Conservation (phyloP, 2,888 invertebrate species). For the Diogma glabrata region DNA sequence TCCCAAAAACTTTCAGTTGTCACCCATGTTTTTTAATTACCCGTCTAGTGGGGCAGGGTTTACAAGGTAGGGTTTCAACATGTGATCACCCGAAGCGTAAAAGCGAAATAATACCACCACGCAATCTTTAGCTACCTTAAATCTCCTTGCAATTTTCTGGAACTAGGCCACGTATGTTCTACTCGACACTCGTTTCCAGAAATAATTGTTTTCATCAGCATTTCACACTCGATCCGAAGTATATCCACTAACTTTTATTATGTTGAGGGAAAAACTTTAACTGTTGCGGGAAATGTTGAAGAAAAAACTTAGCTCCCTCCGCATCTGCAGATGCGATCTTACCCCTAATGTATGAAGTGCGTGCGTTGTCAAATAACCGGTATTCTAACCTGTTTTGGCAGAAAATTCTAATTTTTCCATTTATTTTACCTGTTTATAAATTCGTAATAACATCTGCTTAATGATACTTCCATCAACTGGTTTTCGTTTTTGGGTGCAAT, state of each 20-base stretch:
- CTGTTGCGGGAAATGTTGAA: background rate
- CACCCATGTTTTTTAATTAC: background rate
- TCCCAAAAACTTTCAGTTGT: background rate
- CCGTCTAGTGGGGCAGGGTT: background rate
- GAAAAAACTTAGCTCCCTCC: background rate
- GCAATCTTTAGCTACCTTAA: background rate
- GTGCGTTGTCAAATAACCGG: background rate
- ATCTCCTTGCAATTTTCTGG: background rate
- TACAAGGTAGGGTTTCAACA: background rate
- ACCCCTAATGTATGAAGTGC: no score
- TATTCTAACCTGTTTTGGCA: background rate
- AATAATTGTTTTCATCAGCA: background rate
- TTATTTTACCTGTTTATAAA: background rate
- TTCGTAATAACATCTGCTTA: background rate
- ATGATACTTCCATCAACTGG: background rate
- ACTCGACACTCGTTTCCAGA: background rate
- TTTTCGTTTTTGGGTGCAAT: background rate
- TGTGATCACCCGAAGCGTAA: constrained; percentile 2
- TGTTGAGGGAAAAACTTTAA: background rate
- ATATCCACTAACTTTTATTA: background rate
- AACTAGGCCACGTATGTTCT: background rate
- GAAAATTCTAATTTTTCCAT: background rate
- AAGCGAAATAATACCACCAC: background rate
- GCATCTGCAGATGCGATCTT: no score
- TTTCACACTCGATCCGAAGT: background rate